Evolutionary conservation across 1,140 invertebrate genomes (phyloP), one percentile per base, ranked within the genome.

Genomic region (Elysia chlorotica): DNA sequence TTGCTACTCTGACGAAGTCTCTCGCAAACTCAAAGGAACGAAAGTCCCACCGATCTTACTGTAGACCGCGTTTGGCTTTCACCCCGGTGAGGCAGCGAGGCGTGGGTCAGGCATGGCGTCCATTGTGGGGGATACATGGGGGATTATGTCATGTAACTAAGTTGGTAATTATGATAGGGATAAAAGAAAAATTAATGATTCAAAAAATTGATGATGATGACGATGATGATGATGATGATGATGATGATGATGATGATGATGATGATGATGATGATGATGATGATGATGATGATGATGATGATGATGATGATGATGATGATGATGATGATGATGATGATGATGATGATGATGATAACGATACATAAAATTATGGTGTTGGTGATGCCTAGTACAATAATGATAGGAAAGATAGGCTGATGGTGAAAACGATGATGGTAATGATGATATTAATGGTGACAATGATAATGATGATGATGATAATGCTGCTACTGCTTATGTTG

Each of bases 1-100:
- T n/a, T n/a, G n/a, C n/a, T n/a, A n/a, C n/a, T n/a, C n/a, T n/a
- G n/a, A n/a, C 17, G 0, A 56, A 14, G 5, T 66, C 6, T n/a
- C 53, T 59, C 53, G 36, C 25, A 30, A 70, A 70, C 67, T 70
- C 67, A 70, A 70, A 59, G 53, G 56, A 70, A 70, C 67, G 67
- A 70, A 70, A 70, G 67, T 59, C 67, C 67, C 67, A 70, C 67
- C 67, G 67, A 70, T 70, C 67, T n/a, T 2, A 23, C 4, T 28
- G 25, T 14, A 19, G 56, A 59, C 38, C 56, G 19, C 59, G 67
- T 70, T 59, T 57, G 67, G 56, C 67, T 70, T 70, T 70, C 67
- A 70, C 59, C 21, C 67, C 53, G 35, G 17, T 2, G 67, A 59
- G 67, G 67, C 67, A 36, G 59, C 31, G 25, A 67, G 65, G 21